Evolutionary conservation across 2,113 vertebrate genomes (phyloP).

Genomic region (Acanthisitta chloris): DNA sequence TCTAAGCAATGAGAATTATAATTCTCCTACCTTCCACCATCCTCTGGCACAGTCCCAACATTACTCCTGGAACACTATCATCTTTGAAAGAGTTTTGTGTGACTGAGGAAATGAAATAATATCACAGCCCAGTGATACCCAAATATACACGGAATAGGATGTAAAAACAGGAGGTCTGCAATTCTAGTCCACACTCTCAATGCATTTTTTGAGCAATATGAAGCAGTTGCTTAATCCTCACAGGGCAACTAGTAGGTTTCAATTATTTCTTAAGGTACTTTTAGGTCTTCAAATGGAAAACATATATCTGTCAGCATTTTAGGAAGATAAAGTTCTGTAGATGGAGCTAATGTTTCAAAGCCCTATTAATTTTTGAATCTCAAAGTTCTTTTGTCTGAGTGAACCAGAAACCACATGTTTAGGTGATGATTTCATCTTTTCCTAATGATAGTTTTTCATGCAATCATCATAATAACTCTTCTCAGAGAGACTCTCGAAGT

Average conservation of each 20-base stretch:
- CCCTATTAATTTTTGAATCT: background rate
- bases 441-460: background rate
- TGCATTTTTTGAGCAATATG: background rate
- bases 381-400: background rate
- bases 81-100: background rate
- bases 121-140: background rate
- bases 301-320: background rate
- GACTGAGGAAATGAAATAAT: background rate
- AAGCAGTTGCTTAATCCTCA: background rate
- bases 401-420: slow-evolving; percentile 1
- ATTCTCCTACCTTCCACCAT: background rate
- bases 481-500: background rate
- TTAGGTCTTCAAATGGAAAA: background rate
- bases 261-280: background rate
- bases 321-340: background rate
- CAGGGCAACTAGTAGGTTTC: background rate
- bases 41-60: background rate
- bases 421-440: slow-evolving; percentile 1
- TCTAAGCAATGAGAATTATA: background rate
- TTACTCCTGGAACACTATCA: background rate
- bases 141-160: background rate
- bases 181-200: background rate
- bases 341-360: background rate
- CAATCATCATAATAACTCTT: background rate
- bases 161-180: background rate